Evolutionary conservation across 1,140 invertebrate genomes (phyloP).

Genomic region (Thalassaphorura encarpata): DNA sequence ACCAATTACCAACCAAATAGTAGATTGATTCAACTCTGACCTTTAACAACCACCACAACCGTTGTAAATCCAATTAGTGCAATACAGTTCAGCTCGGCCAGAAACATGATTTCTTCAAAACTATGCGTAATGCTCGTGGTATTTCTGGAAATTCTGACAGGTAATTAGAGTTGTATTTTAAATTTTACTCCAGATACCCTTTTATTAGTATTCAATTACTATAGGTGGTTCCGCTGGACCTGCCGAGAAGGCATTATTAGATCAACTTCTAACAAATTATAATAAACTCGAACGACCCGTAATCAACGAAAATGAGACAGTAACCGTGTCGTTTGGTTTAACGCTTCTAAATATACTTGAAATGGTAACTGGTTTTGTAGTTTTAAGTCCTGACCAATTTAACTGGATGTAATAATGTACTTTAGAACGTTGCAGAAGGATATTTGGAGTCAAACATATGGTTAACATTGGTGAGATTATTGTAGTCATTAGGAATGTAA

Average conservation of each 20-base stretch:
- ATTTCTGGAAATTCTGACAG: too few relatives aligned
- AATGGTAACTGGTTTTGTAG: neutral
- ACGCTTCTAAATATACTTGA: slow-evolving; percentile 94
- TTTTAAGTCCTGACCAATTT: neutral
- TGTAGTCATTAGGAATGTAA: neutral
- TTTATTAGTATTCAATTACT: too few relatives aligned
- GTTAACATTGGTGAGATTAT: neutral
- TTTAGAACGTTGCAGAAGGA: slow-evolving; percentile 59
- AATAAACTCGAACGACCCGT: slow-evolving; percentile 92
- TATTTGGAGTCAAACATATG: slow-evolving; percentile 75
- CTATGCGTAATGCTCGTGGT: too few relatives aligned
- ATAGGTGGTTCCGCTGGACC: too few relatives aligned
- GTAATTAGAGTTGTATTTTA: too few relatives aligned
- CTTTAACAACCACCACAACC: too few relatives aligned
- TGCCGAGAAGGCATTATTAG: slow-evolving; percentile 79
- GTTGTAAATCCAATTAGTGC: too few relatives aligned
- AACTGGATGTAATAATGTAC: neutral
- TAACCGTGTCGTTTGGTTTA: slow-evolving; percentile 86
- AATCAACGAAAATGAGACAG: slow-evolving; percentile 80
- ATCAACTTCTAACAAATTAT: slow-evolving; percentile 67
- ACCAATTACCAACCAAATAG: too few relatives aligned
- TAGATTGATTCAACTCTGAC: too few relatives aligned
- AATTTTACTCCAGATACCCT: too few relatives aligned
- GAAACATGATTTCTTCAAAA: too few relatives aligned
- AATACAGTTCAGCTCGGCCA: too few relatives aligned